A percentile compares a stretch with the other conserved stretches of the same genome.
phyloP scores from a whole-genome alignment of 2,888 invertebrate species.

The Lacanobia wlatinum region DNA sequence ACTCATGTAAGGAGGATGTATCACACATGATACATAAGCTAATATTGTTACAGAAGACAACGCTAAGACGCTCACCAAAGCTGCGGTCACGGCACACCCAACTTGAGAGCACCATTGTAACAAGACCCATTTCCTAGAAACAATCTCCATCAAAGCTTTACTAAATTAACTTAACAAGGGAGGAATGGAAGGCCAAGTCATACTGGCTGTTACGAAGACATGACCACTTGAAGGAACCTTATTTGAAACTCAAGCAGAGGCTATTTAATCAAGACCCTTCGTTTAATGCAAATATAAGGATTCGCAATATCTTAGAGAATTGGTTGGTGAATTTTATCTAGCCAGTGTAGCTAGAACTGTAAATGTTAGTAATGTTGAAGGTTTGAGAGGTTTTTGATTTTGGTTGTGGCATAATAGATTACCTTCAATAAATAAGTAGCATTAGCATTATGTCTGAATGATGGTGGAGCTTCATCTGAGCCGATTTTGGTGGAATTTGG shows the following conservation, averaged over 20 bases:
- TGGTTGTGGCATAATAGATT: constrained; percentile 80
- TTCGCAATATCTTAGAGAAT: constrained; percentile 65
- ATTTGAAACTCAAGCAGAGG: constrained; percentile 79
- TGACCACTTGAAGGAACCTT: constrained; percentile 84
- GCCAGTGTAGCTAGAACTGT: constrained; percentile 67
- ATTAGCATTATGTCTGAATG: constrained; percentile 80
- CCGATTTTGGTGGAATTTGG: constrained; percentile 82
- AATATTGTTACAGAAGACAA: constrained; percentile 63
- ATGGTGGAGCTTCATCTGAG: constrained; percentile 79
- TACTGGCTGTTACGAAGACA: constrained; percentile 80
- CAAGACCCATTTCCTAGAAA: constrained; percentile 71
- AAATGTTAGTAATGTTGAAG: constrained; percentile 32
- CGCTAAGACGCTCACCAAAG: constrained; percentile 75
- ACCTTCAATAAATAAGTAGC: constrained; percentile 86
- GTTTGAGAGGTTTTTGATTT: constrained; percentile 55
- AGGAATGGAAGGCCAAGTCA: constrained; percentile 71
- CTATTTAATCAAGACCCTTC: constrained; percentile 69
- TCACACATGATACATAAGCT: constrained; percentile 50
- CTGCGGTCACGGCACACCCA: constrained; percentile 81
- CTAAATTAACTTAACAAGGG: constrained; percentile 76
- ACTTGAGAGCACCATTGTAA: constrained; percentile 77
- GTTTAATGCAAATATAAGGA: constrained; percentile 59
- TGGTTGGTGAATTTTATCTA: constrained; percentile 63
- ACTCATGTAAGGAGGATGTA: constrained; percentile 36
- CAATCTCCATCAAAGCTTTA: constrained; percentile 69